Base-by-base conservation (phyloP, 2,888 invertebrate species). In the Tachystola acroxantha region DNA sequence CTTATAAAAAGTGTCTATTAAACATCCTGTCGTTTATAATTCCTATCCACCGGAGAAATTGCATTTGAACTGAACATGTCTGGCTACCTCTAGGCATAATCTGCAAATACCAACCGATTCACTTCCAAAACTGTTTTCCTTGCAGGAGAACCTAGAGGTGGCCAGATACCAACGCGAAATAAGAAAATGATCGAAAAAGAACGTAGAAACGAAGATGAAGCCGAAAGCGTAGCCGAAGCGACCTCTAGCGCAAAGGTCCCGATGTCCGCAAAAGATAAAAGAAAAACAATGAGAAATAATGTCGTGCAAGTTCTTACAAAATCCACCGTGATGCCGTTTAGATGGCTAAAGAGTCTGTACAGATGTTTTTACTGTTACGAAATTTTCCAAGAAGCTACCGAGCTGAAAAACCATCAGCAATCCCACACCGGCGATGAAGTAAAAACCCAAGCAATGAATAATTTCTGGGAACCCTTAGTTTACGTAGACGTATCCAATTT, bases 311-410 rank as follows among this genome's bases (percentile, higher is more conserved):
- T 85, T 1, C 48, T 85, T 0, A 48, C 58, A 0, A 81, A 80
- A 10, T 78, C 81, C 0, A 75, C 72, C 1, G 60, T 75, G 0
- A 84, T 86, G 84, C 84, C 85, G 0, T 86, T 86, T 37, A 52
- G 85, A 1, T 86, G 85, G 85, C 53, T 86, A 0, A 85, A 80
- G 40, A 86, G 80, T 37, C 82, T 79, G 0, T 86, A 85, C 39
- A 57, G 85, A 29, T 86, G 85, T 39, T 86, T 86, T 36, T 86
- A 86, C 45, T 86, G 85, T 48, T 86, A 86, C 49, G 80, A 85
- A 7, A 85, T 86, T 12, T 85, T 81, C 33, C 77, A 82, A 60
- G 84, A 86, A 27, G 65, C 71, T 0, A 59, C 71, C 0, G 79
- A 80, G 0, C 44, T 86, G 10, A 80, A 82, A 36, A 59, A 39